Conservation (phyloP, 2,797 vertebrate species). For the Darevskia nairensis region DNA sequence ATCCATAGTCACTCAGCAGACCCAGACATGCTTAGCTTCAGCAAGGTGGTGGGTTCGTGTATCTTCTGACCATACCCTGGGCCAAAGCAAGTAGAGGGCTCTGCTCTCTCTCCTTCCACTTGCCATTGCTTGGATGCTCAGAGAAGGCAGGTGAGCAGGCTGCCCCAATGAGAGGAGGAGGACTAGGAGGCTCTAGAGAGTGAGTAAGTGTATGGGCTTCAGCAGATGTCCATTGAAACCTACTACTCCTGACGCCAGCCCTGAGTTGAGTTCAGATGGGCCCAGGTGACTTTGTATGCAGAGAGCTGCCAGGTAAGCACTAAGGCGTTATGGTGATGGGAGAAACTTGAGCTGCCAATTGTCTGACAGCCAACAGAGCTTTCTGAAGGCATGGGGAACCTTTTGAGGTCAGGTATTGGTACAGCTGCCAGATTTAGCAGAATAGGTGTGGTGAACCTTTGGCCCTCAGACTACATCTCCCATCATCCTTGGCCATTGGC, state of each 20-base stretch:
- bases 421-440: neutral
- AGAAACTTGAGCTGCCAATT: neutral
- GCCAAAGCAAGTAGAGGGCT: no score
- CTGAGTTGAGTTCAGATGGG: neutral
- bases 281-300: neutral
- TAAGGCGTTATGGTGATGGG: neutral
- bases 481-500: no score
- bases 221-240: no score
- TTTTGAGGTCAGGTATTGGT: neutral
- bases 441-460: neutral
- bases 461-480: no score
- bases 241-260: no score
- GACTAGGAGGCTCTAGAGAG: no score
- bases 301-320: neutral
- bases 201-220: no score
- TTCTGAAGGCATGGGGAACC: neutral
- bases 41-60: neutral
- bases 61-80: no score
- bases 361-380: neutral
- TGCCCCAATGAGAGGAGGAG: no score
- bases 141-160: no score
- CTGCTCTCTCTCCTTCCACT: no score
- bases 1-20: neutral
- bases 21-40: neutral
- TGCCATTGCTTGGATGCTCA: no score